Evolutionary conservation across 1,140 invertebrate genomes (phyloP).

Genomic region (Bombus affinis): DNA sequence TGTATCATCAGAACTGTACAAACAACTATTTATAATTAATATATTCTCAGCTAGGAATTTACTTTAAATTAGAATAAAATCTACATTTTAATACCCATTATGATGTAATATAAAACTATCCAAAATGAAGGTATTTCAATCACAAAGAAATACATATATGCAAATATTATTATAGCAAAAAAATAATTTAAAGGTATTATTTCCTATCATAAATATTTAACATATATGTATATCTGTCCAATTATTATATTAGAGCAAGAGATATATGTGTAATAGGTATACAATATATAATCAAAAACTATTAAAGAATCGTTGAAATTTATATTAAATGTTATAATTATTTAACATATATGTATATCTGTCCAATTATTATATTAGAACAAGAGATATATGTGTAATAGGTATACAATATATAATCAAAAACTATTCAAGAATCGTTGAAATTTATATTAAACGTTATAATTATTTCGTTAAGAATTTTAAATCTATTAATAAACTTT

Average conservation of each 20-base stretch:
- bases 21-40: slow-evolving; percentile 38
- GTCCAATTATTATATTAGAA: background rate
- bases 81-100: background rate
- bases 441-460: background rate
- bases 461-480: background rate
- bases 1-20: slow-evolving; percentile 31
- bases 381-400: slow-evolving; percentile 6
- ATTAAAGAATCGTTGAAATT: background rate
- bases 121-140: slow-evolving; percentile 23
- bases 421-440: background rate
- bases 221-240: background rate
- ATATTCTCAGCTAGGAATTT: background rate
- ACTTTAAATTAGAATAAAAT: slow-evolving; percentile 22
- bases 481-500: slow-evolving; percentile 1
- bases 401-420: background rate
- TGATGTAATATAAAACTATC: slow-evolving; percentile 16
- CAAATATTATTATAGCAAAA: slow-evolving; percentile 6
- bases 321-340: background rate
- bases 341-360: slow-evolving; percentile 13
- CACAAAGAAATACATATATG: background rate
- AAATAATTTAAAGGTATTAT: slow-evolving; percentile 19
- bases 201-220: slow-evolving; percentile 25
- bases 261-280: slow-evolving; percentile 8
- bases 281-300: background rate
- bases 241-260: background rate